phyloP scores from a whole-genome alignment of 2,888 invertebrate species.

The Phoenoteleia sp. region DNA sequence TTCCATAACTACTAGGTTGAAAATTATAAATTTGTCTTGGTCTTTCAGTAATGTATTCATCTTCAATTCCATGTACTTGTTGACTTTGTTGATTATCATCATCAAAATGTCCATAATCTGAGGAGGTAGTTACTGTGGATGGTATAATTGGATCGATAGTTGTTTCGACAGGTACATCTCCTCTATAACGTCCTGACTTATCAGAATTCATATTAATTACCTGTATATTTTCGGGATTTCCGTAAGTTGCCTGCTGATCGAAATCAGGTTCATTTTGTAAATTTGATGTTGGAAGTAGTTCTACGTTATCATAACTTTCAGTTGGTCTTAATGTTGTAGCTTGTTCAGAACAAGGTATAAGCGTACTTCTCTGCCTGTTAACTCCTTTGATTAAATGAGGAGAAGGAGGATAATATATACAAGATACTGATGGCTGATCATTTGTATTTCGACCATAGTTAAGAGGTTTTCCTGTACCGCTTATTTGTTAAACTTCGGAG shows the following conservation, averaged over 20 bases:
- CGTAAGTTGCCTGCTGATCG: neutral
- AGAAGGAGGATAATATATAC: slow-evolving; percentile 1
- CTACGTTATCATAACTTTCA: neutral
- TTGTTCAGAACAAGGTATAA: slow-evolving; percentile 34
- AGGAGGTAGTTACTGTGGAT: neutral
- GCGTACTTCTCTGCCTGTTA: slow-evolving; percentile 1
- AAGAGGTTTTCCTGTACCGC: neutral
- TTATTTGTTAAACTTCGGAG: neutral
- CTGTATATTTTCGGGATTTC: neutral
- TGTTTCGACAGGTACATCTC: slow-evolving; percentile 27
- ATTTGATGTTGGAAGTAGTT: neutral
- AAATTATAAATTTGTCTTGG: neutral
- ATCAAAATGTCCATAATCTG: neutral
- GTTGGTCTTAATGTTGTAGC: neutral
- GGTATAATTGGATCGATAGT: neutral
- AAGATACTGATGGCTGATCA: neutral
- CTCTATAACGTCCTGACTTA: slow-evolving; percentile 14
- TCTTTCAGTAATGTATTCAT: neutral
- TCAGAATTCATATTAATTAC: neutral
- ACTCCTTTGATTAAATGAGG: slow-evolving; percentile 1
- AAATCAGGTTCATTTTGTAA: neutral
- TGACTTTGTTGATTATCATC: slow-evolving; percentile 20
- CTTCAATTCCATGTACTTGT: neutral
- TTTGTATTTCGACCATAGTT: neutral
- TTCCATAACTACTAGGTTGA: neutral